A percentile compares a stretch with the other conserved stretches of the same genome.
Conservation (phyloP, 2,888 invertebrate species). For the Endomychus coccineus region DNA sequence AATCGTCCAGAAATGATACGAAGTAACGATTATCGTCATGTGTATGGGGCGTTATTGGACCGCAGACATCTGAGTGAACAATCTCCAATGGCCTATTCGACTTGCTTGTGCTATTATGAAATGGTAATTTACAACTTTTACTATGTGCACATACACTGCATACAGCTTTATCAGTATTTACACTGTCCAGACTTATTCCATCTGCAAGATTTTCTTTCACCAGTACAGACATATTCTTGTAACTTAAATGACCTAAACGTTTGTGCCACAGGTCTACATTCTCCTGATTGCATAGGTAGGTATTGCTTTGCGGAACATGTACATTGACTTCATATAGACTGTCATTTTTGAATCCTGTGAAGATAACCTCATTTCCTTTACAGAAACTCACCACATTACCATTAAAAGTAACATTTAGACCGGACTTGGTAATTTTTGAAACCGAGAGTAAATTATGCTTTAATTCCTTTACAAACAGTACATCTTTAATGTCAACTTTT, state of each 20-base stretch:
- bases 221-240: constrained; percentile 12
- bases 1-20: constrained; percentile 33
- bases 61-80: constrained; percentile 30
- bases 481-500: constrained; percentile 6
- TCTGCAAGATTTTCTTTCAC: constrained; percentile 9
- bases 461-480: constrained; percentile 19
- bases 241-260: constrained; percentile 20
- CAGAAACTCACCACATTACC: constrained; percentile 22
- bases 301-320: too few relatives aligned
- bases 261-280: constrained; percentile 20
- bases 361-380: constrained; percentile 1
- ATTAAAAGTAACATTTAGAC: constrained; percentile 26
- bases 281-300: too few relatives aligned
- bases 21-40: constrained; percentile 27
- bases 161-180: constrained; percentile 1
- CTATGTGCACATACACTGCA: constrained; percentile 34
- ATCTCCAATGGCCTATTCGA: constrained; percentile 29
- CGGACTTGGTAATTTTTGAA: constrained; percentile 24
- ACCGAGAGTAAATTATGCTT: constrained; percentile 30
- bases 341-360: constrained; percentile 1
- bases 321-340: constrained; percentile 2
- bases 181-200: constrained; percentile 15
- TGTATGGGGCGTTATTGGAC: constrained; percentile 31
- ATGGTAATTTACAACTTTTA: constrained; percentile 30
- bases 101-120: constrained; percentile 21